phyloP scores from a whole-genome alignment of 2,888 invertebrate genomes.

The Bombylius major region DNA sequence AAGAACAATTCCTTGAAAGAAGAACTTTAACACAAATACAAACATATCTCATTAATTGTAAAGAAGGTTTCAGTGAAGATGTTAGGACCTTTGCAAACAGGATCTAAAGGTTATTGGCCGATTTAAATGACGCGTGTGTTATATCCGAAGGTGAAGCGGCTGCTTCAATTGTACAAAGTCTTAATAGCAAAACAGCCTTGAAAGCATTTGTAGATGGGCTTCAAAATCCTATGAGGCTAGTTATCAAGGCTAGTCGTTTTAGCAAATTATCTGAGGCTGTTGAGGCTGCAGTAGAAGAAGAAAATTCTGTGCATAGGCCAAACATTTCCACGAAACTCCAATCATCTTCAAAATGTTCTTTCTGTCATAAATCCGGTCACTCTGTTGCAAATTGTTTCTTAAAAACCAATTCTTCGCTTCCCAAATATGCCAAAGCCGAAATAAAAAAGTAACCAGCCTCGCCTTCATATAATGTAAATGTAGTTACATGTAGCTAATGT shows the following conservation, averaged over 20 bases:
- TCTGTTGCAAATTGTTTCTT: too few relatives aligned
- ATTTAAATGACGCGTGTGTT: not conserved
- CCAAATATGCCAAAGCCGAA: too few relatives aligned
- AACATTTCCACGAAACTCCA: too few relatives aligned
- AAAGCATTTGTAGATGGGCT: constrained; percentile 4
- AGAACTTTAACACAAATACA: not conserved
- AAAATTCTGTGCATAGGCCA: too few relatives aligned
- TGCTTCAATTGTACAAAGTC: not conserved
- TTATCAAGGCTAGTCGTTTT: constrained; percentile 5
- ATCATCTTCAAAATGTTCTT: too few relatives aligned
- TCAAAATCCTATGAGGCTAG: not conserved
- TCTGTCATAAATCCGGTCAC: too few relatives aligned
- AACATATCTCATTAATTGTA: not conserved
- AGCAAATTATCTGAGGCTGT: not conserved
- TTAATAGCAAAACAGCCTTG: constrained; percentile 1
- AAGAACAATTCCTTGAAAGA: not conserved
- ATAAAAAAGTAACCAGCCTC: too few relatives aligned
- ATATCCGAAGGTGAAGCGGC: not conserved
- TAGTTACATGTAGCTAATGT: too few relatives aligned
- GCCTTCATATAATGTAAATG: too few relatives aligned
- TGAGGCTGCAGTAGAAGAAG: constrained; percentile 4
- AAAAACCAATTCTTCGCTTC: too few relatives aligned
- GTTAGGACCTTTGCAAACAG: not conserved
- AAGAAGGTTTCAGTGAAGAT: not conserved
- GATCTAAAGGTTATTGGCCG: not conserved